These are phyloP conservation scores for Ceratothoa steindachneri DNA, from an alignment of 2,888 invertebrate species.

Conservation along the genomic window DNA sequence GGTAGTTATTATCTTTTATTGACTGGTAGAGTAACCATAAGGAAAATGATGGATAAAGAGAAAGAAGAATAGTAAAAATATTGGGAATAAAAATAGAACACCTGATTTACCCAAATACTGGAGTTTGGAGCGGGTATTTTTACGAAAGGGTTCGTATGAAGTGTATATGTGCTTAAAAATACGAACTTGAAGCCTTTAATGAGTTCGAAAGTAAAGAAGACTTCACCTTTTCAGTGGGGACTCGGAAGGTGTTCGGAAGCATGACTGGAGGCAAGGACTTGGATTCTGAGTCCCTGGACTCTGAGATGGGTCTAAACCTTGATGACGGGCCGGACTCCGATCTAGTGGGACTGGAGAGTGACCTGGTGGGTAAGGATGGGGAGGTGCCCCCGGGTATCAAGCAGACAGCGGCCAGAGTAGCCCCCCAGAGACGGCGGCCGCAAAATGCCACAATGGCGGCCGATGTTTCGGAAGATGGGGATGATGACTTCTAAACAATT, in stretches of 20 bases:
- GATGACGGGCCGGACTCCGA: slow-evolving; percentile 24
- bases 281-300: slow-evolving; percentile 37
- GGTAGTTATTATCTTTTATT: too few species aligned
- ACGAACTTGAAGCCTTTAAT: too few species aligned
- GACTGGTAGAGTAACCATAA: too few species aligned
- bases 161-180: too few species aligned
- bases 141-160: too few species aligned
- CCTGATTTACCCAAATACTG: too few species aligned
- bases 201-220: too few species aligned
- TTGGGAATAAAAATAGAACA: too few species aligned
- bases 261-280: slow-evolving; percentile 37
- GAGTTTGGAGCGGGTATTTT: too few species aligned
- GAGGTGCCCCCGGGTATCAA: background rate
- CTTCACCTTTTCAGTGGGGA: too few species aligned
- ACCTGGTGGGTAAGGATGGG: background rate
- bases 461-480: slow-evolving; percentile 6
- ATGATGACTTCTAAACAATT: slow-evolving; percentile 17
- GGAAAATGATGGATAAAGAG: too few species aligned
- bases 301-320: slow-evolving; percentile 46
- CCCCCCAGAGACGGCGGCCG: slow-evolving; percentile 9
- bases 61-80: too few species aligned
- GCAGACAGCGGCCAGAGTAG: background rate
- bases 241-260: slow-evolving; percentile 30
- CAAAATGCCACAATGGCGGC: background rate
- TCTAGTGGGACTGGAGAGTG: background rate